Conservation (phyloP, 2,888 invertebrate species). For the Gastrophysa polygoni region DNA sequence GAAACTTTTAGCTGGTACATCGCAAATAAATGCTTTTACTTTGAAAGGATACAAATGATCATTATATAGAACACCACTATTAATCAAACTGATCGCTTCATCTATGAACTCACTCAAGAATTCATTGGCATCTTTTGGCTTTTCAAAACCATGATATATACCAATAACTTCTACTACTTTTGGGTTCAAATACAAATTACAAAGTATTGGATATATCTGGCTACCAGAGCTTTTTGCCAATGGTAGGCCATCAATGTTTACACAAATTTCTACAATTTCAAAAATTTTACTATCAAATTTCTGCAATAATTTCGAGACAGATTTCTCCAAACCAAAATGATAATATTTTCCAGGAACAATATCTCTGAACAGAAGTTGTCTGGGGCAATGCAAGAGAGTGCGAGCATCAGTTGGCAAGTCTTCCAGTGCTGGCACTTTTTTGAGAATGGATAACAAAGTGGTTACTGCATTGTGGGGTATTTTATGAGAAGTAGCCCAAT, state of each 20-base stretch:
- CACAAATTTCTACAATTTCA: constrained; percentile 15
- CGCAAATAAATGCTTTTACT: constrained; percentile 24
- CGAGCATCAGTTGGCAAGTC: constrained; percentile 24
- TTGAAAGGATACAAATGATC: constrained; percentile 7
- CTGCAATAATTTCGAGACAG: constrained; percentile 9
- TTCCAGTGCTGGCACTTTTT: constrained; percentile 2
- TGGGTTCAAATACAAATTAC: constrained; percentile 13
- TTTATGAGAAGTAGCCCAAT: neutral
- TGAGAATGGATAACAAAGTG: neutral
- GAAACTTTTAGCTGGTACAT: constrained; percentile 25
- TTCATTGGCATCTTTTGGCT: constrained; percentile 26
- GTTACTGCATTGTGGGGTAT: neutral
- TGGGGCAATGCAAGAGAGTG: constrained; percentile 23
- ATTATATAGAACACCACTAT: constrained; percentile 11
- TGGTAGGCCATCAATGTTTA: constrained; percentile 30
- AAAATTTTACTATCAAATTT: neutral
- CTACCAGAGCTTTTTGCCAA: constrained; percentile 29
- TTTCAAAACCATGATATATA: constrained; percentile 28
- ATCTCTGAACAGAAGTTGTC: constrained; percentile 7
- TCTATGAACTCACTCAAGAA: constrained; percentile 27
- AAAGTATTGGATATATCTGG: constrained; percentile 24
- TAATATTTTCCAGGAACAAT: constrained; percentile 21
- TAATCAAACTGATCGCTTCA: constrained; percentile 16
- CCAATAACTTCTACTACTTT: constrained; percentile 21
- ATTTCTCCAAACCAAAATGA: too few species aligned